These are phyloP conservation scores for Rhamphomyia laevipes DNA, from an alignment of 2,888 invertebrate genomes.

Conservation along the genomic window DNA sequence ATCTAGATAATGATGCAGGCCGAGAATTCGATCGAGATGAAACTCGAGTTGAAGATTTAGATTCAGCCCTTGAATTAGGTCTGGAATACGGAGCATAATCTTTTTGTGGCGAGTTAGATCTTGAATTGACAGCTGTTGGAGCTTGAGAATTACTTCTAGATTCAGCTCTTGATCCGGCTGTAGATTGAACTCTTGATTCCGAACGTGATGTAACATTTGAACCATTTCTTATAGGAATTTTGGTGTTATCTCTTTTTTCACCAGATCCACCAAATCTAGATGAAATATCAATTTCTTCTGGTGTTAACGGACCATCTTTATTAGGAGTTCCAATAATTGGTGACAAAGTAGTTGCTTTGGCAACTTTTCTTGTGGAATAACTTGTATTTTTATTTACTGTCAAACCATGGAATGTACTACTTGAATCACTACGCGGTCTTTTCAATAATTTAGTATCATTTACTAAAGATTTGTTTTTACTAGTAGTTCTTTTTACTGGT, in stretches of 20 bases:
- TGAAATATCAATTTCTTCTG: conserved; percentile 17
- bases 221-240: conserved; percentile 28
- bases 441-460: conserved; percentile 9
- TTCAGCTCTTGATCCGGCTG: conserved; percentile 10
- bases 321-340: conserved; percentile 38
- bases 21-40: conserved; percentile 20
- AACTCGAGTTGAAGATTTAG: conserved; percentile 24
- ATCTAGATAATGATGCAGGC: conserved; percentile 20
- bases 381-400: background rate
- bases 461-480: conserved; percentile 10
- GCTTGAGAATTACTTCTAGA: background rate
- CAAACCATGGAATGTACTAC: conserved; percentile 10
- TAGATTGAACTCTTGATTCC: conserved; percentile 17
- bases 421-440: conserved; percentile 13
- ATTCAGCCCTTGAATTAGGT: conserved; percentile 21
- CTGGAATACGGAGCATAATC: conserved; percentile 19
- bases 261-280: conserved; percentile 16
- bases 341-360: conserved; percentile 32
- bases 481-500: conserved; percentile 9
- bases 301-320: conserved; percentile 23
- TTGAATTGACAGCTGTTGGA: conserved; percentile 19
- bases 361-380: conserved; percentile 25
- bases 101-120: conserved; percentile 22
- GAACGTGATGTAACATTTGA: conserved; percentile 16
- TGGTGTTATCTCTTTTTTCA: conserved; percentile 24